Evolutionary conservation across 2,113 vertebrate species (phyloP), one percentile per base, ranked within the genome.

Genomic region (Crotalus viridis): DNA sequence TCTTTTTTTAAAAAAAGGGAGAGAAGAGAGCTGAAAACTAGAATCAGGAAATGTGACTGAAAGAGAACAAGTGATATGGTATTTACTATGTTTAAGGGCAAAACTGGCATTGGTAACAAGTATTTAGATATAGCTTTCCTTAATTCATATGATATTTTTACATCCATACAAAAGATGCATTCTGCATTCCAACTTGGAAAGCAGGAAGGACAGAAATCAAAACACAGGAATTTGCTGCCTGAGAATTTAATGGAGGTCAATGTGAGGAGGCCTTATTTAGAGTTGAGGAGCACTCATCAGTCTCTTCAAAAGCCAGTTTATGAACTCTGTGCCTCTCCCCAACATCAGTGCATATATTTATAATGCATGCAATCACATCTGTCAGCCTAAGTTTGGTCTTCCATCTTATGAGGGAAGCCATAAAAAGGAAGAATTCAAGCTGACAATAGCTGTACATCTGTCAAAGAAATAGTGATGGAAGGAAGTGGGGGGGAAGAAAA

Each of bases 371-470:
- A 91, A 55, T 91, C 54, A 46, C 26, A 43, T 57, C 81, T 57
- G 74, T 43, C n/a, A 48, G 54, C 19, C 54, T 85, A 59, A 57
- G 81, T 46, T 24, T 86, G 54, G 52, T 15, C 24, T 55, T 55
- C 54, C 21, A 91, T 43, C 86, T 87, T 52, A n/a, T 87, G 26
- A 22, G 51, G 46, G 33, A 56, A 91, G 69, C 74, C 69, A 57
- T 91, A 91, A 85, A 85, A 91, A 39, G 22, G 21, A 91, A 61
- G 55, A 21, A 91, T n/a, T 61, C 54, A 87, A n/a, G 91, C 33
- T 61, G 85, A 91, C 90, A 86, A 48, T 87, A 85, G 55, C 56
- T 61, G 55, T 56, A n/a, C 56, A 87, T 43, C 55, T 91, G 85
- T 87, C 56, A 59, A 24, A 22, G 55, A 46, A 22, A 59, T 87